Percentiles rank a stretch among this genome's conserved stretches.
Conservation (phyloP, 1,140 invertebrate genomes). For the Musca vetustissima region DNA sequence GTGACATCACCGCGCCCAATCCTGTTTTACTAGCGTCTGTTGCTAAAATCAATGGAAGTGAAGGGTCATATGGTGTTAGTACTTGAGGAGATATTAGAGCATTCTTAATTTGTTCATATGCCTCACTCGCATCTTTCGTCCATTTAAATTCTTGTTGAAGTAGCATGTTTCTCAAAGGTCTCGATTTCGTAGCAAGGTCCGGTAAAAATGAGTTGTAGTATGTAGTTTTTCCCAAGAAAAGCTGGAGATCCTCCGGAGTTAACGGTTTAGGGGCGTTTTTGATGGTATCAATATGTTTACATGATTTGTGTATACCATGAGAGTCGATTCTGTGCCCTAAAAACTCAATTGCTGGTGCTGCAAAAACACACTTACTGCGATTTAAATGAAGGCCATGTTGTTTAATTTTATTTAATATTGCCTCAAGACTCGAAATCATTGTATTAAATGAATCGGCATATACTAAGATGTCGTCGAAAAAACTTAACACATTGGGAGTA, state of each 20-base stretch:
- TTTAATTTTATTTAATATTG: conserved; percentile 25
- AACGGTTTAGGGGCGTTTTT: conserved; percentile 26
- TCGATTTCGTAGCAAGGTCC: background rate
- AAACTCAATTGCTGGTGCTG: conserved; percentile 14
- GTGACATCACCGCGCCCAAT: conserved; percentile 9
- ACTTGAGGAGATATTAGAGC: conserved; percentile 11
- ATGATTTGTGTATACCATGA: conserved; percentile 46
- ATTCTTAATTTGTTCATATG: conserved; percentile 22
- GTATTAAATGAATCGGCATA: conserved; percentile 1
- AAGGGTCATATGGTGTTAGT: conserved; percentile 11
- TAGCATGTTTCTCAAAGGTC: conserved; percentile 13
- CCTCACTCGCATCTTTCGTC: conserved; percentile 1
- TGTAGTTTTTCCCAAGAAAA: conserved; percentile 11
- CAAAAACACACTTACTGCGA: conserved; percentile 25
- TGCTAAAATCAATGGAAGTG: conserved; percentile 13
- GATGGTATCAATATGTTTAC: conserved; percentile 44
- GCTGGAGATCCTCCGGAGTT: conserved; percentile 11
- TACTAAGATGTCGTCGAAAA: conserved; percentile 26
- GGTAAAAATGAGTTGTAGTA: conserved; percentile 17
- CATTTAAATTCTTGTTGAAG: conserved; percentile 6
- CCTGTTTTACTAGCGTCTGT: background rate
- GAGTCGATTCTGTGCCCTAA: conserved; percentile 21
- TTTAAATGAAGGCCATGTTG: conserved; percentile 26
- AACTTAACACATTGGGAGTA: conserved; percentile 12
- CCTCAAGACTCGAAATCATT: conserved; percentile 10